These are phyloP conservation scores for Meloidogyne chitwoodi DNA, from an alignment of 1,140 invertebrate species.

Conservation along the genomic window DNA sequence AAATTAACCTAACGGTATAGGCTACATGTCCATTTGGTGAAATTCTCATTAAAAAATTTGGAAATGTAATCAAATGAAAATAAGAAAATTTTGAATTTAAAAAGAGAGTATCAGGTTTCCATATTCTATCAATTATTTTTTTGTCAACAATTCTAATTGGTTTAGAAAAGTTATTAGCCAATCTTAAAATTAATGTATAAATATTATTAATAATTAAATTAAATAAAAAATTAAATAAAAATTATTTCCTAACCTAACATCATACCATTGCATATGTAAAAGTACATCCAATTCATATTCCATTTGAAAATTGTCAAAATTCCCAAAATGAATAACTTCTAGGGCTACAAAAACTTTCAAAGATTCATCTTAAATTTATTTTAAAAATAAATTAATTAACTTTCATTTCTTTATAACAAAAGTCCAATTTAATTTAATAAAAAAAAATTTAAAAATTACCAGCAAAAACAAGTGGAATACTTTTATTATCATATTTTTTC, in stretches of 20 bases:
- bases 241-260: constrained; percentile 25
- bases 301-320: constrained; percentile 56
- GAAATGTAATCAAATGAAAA: constrained; percentile 56
- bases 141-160: constrained; percentile 55
- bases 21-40: constrained; percentile 47
- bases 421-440: no score
- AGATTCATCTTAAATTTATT: constrained; percentile 46
- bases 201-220: not conserved
- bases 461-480: constrained; percentile 49
- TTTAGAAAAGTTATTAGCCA: constrained; percentile 57
- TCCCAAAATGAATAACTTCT: constrained; percentile 53
- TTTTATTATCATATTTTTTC: constrained; percentile 55
- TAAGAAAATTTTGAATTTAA: constrained; percentile 55
- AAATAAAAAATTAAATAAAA: not conserved
- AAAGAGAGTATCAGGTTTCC: constrained; percentile 56
- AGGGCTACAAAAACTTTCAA: constrained; percentile 50
- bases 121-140: constrained; percentile 51
- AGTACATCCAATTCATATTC: constrained; percentile 54
- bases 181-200: constrained; percentile 21
- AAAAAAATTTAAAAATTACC: constrained; percentile 39
- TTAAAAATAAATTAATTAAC: not conserved
- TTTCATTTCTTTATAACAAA: no score
- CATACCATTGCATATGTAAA: constrained; percentile 44
- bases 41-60: constrained; percentile 58
- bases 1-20: constrained; percentile 52